Evolutionary conservation across 2,797 vertebrate genomes (phyloP), one percentile per base, ranked within the genome.

Genomic region (Eidolon dupreanum): DNA sequence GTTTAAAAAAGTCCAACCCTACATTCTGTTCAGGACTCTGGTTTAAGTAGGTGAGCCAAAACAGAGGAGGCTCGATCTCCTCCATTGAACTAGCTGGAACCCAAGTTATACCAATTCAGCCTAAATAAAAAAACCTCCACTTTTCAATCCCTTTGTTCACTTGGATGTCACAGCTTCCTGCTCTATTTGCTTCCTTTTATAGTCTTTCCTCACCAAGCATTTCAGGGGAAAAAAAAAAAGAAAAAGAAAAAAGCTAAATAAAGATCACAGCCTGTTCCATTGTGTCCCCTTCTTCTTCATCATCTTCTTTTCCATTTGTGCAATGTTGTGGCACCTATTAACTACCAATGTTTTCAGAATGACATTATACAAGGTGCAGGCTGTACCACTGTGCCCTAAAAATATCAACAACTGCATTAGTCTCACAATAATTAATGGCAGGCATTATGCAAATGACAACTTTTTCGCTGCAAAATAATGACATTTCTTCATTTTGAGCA

Each of bases 391-490:
- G 97, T 98, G 98, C 98, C 98, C 99, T 99, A 99, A 99, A 99
- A 99, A 99, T 99, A 99, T 99, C 98, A 99, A 99, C 99, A 99
- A 98, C 98, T 98, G 98, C 98, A 99, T 99, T 99, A 99, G 98
- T 98, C 98, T 98, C 98, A 98, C 98, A 98, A 99, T 99, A 99
- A 99, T 99, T 99, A 99, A 99, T 99, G 98, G 98, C 98, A 99
- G 98, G 98, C 98, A 99, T 99, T 99, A 99, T 99, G 99, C 98
- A 99, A 99, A 99, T 99, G 98, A 99, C 98, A 99, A 99, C 98
- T 98, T 98, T 99, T 98, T 98, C 99, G 95, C 98, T 98, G 98
- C 98, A 99, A 99, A 99, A 99, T 99, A 99, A 99, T 99, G 99
- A 98, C 98, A 99, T 99, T 99, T 99, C 98, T 99, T 99, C 98